Evolutionary conservation across 2,888 invertebrate species (phyloP), one percentile per base, ranked within the genome.

Genomic region (Lampropteryx suffumata): DNA sequence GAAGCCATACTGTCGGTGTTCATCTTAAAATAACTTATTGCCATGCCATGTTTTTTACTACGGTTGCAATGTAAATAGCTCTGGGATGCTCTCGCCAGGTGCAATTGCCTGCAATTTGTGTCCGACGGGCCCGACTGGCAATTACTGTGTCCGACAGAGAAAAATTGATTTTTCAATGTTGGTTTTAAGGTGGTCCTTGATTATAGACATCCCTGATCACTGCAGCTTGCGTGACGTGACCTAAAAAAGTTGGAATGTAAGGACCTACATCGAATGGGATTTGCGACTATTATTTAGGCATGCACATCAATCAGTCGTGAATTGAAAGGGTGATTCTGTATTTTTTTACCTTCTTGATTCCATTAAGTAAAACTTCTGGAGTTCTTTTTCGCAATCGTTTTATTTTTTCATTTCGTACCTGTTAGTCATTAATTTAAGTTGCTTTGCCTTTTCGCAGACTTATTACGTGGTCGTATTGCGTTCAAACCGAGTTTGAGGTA

Each of bases 111-210:
- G 79, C 80, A 86, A 87, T 86, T 86, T 86, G 81, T 77, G 78
- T 79, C 81, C 68, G 76, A 63, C 61, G 65, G 61, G 63, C 56
- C 14, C 64, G 68, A 61, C 65, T 61, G 60, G 79, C 85, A 86
- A 87, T 87, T 85, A 86, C 77, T 63, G 62, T 71, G 83, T 79
- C 85, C 66, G 76, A 69, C 71, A 69, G 76, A 75, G 77, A 84
- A 83, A 82, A 83, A 84, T 82, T 82, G 79, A 80, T 83, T 82
- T 81, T 82, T 74, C 79, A 78, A 76, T 82, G 82, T 84, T 78
- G 77, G 76, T 81, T 82, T 84, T 80, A 78, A 74, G 70, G 71
- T 70, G 71, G 73, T 70, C 74, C 57, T 58, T 65, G 59, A 67
- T 72, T 69, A 70, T 61, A 64, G 61, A 61, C 59, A 52, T 56